phyloP scores from a whole-genome alignment of 2,797 vertebrate genomes.

The Melanotaenia parkinsoni region DNA sequence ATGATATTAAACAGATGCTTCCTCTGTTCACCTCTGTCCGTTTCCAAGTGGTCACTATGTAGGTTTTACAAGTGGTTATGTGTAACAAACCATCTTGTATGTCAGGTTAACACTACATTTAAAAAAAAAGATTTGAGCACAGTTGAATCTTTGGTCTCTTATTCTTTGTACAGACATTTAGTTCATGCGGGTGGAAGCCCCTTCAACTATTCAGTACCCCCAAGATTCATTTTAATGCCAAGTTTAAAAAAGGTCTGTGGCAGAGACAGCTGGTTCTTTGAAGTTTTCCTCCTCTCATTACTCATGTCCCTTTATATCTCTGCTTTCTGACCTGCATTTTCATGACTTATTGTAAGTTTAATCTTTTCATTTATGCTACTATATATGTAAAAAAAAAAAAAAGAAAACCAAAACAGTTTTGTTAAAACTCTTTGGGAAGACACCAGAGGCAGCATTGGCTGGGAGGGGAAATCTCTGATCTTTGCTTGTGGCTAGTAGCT shows the following conservation, averaged over 20 bases:
- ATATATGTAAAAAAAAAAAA: background rate
- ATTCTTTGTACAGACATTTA: too few relatives aligned
- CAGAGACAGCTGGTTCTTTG: background rate
- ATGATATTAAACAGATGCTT: too few relatives aligned
- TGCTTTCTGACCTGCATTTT: background rate
- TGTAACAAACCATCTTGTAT: too few relatives aligned
- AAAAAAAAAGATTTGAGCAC: too few relatives aligned
- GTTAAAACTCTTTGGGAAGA: background rate
- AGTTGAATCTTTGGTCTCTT: too few relatives aligned
- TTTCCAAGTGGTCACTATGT: too few relatives aligned
- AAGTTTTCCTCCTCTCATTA: background rate
- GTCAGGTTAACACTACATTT: too few relatives aligned
- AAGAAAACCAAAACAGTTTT: too few relatives aligned
- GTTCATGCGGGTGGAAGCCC: background rate
- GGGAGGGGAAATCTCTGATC: background rate
- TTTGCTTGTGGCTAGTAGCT: too few relatives aligned
- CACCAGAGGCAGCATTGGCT: background rate
- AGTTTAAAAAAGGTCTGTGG: background rate
- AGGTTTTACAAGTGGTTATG: too few relatives aligned
- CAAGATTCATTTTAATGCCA: constrained; percentile 1
- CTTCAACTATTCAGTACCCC: background rate
- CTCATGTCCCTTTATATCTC: background rate
- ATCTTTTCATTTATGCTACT: background rate
- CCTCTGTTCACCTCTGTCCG: too few relatives aligned
- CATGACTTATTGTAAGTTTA: background rate